These are phyloP conservation scores for Himalopsyche kuldschensis DNA, from an alignment of 2,888 invertebrate species.

Conservation along the genomic window DNA sequence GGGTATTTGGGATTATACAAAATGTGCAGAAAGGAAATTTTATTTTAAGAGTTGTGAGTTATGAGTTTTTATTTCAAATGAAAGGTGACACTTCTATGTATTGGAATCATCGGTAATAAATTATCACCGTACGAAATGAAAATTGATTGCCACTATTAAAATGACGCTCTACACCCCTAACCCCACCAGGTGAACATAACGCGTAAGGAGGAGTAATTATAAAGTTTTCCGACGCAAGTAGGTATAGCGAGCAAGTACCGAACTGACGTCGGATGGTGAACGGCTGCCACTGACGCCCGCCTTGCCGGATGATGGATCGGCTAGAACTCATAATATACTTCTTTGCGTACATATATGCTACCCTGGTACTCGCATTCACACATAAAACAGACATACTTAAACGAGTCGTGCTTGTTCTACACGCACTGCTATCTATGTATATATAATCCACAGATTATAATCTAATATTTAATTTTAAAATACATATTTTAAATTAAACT, in stretches of 20 bases:
- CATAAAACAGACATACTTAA: not conserved
- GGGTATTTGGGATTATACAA: too few species aligned
- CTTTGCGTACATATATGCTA: not conserved
- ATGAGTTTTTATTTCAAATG: too few species aligned
- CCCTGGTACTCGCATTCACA: not conserved
- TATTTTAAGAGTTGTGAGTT: too few species aligned
- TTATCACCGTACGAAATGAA: not conserved
- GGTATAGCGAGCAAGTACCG: not conserved
- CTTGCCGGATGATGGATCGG: conserved; percentile 34
- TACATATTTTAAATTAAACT: too few species aligned
- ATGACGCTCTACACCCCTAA: not conserved
- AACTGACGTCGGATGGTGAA: conserved; percentile 9
- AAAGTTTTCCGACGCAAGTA: conserved; percentile 30
- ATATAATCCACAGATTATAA: too few species aligned
- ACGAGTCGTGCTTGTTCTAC: not conserved
- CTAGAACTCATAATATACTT: not conserved
- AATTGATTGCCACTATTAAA: not conserved
- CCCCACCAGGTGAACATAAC: not conserved
- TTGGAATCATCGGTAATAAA: too few species aligned
- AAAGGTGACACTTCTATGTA: too few species aligned
- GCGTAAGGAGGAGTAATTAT: conserved; percentile 33
- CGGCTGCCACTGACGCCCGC: conserved; percentile 31
- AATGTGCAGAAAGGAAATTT: too few species aligned
- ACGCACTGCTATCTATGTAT: not conserved
- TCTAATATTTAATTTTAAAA: too few species aligned